Percentiles rank a stretch among this genome's conserved stretches.
phyloP scores from a whole-genome alignment of 2,888 invertebrate species.

The Drosophila paranaensis region DNA sequence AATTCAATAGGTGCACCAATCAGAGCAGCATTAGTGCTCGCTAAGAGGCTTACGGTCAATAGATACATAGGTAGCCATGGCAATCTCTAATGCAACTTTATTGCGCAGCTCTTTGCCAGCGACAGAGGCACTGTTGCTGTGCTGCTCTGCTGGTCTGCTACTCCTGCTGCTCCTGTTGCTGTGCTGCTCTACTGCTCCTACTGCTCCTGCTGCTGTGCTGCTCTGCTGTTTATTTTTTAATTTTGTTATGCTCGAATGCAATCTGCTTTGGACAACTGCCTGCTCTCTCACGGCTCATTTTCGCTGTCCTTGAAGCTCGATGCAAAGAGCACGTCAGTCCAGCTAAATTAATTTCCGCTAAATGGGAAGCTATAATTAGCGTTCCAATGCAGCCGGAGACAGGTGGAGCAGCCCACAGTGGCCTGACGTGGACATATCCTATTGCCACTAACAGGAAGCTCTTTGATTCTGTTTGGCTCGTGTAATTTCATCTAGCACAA shows the following conservation, averaged over 20 bases:
- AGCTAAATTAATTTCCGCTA: background rate
- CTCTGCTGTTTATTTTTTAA: constrained; percentile 1
- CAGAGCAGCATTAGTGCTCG: background rate
- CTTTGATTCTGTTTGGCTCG: background rate
- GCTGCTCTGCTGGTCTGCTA: too few relatives aligned
- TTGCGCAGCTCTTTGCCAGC: constrained; percentile 3
- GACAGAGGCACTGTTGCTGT: background rate
- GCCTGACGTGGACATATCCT: background rate
- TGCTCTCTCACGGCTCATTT: background rate
- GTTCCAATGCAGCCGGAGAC: background rate
- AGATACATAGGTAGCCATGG: constrained; percentile 11
- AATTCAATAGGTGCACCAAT: constrained; percentile 17
- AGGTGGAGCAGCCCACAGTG: background rate
- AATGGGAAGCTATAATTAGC: background rate
- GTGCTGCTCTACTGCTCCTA: too few relatives aligned
- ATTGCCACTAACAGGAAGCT: constrained; percentile 1
- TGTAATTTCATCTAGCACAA: constrained; percentile 1
- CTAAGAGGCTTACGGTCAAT: constrained; percentile 8
- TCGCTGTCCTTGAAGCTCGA: constrained; percentile 3
- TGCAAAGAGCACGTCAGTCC: background rate
- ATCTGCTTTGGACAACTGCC: background rate
- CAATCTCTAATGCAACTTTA: constrained; percentile 3
- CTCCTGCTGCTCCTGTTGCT: background rate
- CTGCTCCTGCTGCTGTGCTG: background rate
- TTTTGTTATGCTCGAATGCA: constrained; percentile 10